Evolutionary conservation across 2,797 vertebrate species (phyloP), one percentile per base, ranked within the genome.

Genomic region (Picus viridis): DNA sequence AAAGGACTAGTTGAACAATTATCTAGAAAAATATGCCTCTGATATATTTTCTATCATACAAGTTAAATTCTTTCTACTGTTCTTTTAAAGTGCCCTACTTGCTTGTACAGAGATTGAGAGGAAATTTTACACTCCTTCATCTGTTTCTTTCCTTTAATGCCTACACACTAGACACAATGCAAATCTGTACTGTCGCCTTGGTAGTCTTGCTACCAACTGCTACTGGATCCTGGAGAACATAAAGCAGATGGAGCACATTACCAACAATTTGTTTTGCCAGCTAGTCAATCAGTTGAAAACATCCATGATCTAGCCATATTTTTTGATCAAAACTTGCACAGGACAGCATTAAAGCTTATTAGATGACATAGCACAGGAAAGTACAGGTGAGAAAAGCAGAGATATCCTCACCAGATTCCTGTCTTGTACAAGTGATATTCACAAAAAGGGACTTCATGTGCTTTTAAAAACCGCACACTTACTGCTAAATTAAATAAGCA

Each of bases 181-280:
- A 89, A 88, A 96, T 69, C 83, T 96, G 95, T 78, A 91, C 61
- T 85, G 83, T 36, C 30, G 81, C 86, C 86, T 82, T 86, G 79
- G 77, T 85, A 43, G 62, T 76, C 73, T 94, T 36, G 4, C 89
- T 79, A 92, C 88, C 92, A 96, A 95, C 86, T 94, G 80, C 85
- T 94, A 15, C 86, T 97, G 92, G 87, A 93, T 94, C 91, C 54
- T 85, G 86, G 62, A 93, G 96, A 96, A 82, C 88, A 86, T n/a
- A 64, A 96, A 96, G 84, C 94, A 97, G 89, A 96, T 96, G 89
- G 83, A 83, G 82, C 77, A 39, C 62, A 64, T 95, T 94, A 89
- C 80, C 75, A 83, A 68, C 78, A 87, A 82, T 27, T 70, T 90
- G 41, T 93, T 88, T 74, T 94, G 91, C 86, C 81, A 94, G 91